Evolutionary conservation across 2,888 invertebrate species (phyloP), one percentile per base, ranked within the genome.

Genomic region (Terebella lapidaria): DNA sequence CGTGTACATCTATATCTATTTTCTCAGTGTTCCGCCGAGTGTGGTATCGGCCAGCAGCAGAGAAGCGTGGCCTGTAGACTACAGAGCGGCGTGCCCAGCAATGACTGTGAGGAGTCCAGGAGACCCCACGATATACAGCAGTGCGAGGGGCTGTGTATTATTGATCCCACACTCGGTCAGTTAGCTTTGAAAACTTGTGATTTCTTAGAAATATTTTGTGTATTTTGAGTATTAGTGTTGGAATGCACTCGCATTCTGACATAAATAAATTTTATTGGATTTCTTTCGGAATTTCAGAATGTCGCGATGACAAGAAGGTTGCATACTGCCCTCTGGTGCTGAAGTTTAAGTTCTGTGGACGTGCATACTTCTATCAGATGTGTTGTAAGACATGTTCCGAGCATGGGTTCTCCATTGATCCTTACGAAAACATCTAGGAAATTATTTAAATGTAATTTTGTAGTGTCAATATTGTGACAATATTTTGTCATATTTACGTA

Each of bases 241-340:
- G n/a, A n/a, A n/a, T n/a, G n/a, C n/a, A n/a, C n/a, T n/a, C n/a
- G n/a, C n/a, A n/a, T n/a, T n/a, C n/a, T n/a, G n/a, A n/a, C n/a
- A n/a, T n/a, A n/a, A n/a, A n/a, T n/a, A n/a, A n/a, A n/a, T n/a
- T n/a, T n/a, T n/a, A n/a, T n/a, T n/a, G n/a, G n/a, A n/a, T n/a
- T n/a, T n/a, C n/a, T 35, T 35, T 15, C 42, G 62, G 30, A 22
- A 42, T 35, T 55, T 56, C 72, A 76, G 76, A 71, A 30, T 67
- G 65, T 30, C 45, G 54, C 26, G 77, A 78, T 64, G 74, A 72
- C 59, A 72, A 72, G 59, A 70, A 70, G 53, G 75, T 76, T 20
- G 74, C 73, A n/a, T 78, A 77, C 65, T 78, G 78, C 59, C 77
- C 75, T 1, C 67, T 76, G 35, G 77, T 78, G 26, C 63, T 74